Conservation (phyloP, 2,888 invertebrate genomes). For the Calliphora vomitoria region DNA sequence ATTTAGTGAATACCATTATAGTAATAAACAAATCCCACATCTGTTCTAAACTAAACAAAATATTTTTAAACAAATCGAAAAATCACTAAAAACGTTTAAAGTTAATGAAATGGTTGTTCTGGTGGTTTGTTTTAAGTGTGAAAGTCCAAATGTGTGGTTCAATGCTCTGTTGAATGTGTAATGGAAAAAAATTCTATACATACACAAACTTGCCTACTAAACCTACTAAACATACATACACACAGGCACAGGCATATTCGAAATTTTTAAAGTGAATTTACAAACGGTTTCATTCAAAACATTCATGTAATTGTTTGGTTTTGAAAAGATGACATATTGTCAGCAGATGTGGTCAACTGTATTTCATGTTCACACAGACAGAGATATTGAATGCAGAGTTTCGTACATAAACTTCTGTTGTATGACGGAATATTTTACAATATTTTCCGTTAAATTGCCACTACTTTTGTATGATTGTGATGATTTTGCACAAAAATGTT, state of each 20-base stretch:
- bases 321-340: constrained; percentile 40
- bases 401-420: not conserved
- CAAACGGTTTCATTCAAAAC: constrained; percentile 7
- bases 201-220: no score
- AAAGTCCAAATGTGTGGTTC: constrained; percentile 26
- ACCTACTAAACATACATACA: not conserved
- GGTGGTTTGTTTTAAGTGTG: constrained; percentile 39
- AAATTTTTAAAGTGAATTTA: constrained; percentile 22
- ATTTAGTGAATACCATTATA: not conserved
- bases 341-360: constrained; percentile 36
- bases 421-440: constrained; percentile 15
- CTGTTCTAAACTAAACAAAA: not conserved
- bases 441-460: constrained; percentile 6
- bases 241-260: not conserved
- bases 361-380: not conserved
- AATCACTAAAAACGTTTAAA: constrained; percentile 50
- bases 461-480: not conserved
- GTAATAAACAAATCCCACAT: not conserved
- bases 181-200: not conserved
- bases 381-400: not conserved
- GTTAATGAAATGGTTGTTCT: constrained; percentile 57
- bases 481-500: not conserved
- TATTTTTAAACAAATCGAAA: constrained; percentile 15
- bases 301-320: constrained; percentile 36
- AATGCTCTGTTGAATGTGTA: constrained; percentile 20